Evolutionary conservation across 2,113 vertebrate genomes (phyloP).

Genomic region (Coryphaenoides rupestris): DNA sequence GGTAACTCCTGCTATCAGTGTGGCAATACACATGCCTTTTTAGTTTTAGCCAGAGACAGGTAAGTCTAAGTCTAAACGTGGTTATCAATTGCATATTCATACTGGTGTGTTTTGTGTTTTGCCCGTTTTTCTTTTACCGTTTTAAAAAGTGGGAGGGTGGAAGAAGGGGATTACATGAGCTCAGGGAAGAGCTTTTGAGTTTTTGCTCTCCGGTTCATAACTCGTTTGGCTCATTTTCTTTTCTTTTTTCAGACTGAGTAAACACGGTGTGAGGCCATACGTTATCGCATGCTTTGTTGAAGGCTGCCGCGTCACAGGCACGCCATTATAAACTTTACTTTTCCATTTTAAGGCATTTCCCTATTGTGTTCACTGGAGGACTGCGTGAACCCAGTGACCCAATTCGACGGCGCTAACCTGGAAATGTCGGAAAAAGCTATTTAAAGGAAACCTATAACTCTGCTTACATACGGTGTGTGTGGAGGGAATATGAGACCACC

Average conservation of each 20-base stretch:
- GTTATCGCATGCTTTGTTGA: conserved; percentile 14
- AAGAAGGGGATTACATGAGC: conserved; percentile 59
- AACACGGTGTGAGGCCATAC: conserved; percentile 37
- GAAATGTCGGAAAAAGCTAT: conserved; percentile 44
- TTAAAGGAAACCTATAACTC: conserved; percentile 39
- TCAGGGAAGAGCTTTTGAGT: conserved; percentile 51
- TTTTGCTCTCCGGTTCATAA: conserved; percentile 20
- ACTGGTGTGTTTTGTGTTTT: conserved; percentile 63
- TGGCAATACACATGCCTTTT: conserved; percentile 30
- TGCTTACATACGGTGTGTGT: conserved; percentile 31
- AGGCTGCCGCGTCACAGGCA: conserved; percentile 10
- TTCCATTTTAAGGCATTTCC: neutral
- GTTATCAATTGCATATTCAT: conserved; percentile 69
- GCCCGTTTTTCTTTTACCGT: no score
- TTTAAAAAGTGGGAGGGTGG: conserved; percentile 33
- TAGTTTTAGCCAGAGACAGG: neutral
- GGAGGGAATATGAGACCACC: conserved; percentile 41
- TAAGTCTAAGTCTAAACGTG: conserved; percentile 37
- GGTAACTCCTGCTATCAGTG: conserved; percentile 32
- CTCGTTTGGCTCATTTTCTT: conserved; percentile 43
- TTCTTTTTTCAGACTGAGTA: conserved; percentile 42
- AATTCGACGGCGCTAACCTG: conserved; percentile 19
- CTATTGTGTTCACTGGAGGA: conserved; percentile 22
- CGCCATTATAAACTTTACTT: conserved; percentile 5
- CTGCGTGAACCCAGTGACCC: conserved; percentile 31